These are phyloP conservation scores for Xylota sylvarum DNA, from an alignment of 2,888 invertebrate species.

Conservation along the genomic window DNA sequence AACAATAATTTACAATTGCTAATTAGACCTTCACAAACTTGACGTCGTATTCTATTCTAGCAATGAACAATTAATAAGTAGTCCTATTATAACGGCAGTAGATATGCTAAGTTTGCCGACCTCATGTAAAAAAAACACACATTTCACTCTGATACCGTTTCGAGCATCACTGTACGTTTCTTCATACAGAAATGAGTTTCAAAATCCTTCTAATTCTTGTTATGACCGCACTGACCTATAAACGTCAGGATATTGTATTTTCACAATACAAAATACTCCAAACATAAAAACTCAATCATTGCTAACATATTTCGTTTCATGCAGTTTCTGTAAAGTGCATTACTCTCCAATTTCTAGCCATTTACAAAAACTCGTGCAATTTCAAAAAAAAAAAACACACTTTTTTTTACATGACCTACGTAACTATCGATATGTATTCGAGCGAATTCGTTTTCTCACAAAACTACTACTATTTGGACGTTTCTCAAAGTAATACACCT, in stretches of 20 bases:
- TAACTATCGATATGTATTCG: conserved; percentile 70
- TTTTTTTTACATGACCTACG: conserved; percentile 73
- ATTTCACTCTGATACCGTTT: neutral
- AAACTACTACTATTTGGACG: neutral
- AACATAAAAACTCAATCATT: neutral
- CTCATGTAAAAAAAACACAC: neutral
- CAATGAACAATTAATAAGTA: no score
- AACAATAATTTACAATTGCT: no score
- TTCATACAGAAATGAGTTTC: conserved; percentile 18
- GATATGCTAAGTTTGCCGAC: conserved; percentile 17
- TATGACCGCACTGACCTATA: conserved; percentile 75
- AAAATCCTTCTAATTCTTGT: conserved; percentile 43
- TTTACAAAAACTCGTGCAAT: neutral
- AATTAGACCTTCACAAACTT: no score
- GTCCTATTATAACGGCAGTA: no score
- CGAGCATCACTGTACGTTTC: conserved; percentile 30
- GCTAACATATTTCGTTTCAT: neutral
- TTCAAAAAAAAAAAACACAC: conserved; percentile 12
- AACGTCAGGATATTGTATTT: conserved; percentile 45
- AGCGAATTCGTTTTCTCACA: conserved; percentile 23
- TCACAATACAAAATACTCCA: neutral
- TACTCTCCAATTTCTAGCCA: no score
- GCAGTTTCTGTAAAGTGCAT: neutral
- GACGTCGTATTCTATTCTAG: no score
- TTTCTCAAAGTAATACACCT: conserved; percentile 43